A percentile compares a stretch with the other conserved stretches of the same genome.
Conservation (phyloP, 1,140 invertebrate species). For the Drosophila mojavensis region DNA sequence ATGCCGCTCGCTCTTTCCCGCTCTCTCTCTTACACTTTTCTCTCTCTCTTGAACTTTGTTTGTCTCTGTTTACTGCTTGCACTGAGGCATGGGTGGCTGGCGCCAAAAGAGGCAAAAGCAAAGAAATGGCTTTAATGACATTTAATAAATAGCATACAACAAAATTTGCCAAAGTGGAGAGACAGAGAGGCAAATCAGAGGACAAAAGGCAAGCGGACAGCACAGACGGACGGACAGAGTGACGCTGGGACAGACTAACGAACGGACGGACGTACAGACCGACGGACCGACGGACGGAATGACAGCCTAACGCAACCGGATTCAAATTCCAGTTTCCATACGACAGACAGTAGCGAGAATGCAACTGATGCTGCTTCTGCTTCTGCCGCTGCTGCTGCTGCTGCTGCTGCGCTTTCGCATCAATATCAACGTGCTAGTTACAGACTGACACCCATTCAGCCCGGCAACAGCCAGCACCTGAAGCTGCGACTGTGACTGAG, state of each 20-base stretch:
- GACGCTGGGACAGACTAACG: conserved; percentile 1
- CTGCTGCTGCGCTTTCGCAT: conserved; percentile 32
- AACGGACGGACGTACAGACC: too few species aligned
- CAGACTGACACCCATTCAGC: conserved; percentile 72
- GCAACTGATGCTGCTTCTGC: conserved; percentile 13
- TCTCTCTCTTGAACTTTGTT: neutral
- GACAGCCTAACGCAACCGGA: conserved; percentile 56
- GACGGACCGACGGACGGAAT: neutral
- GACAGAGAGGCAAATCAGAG: neutral
- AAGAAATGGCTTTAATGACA: conserved; percentile 73
- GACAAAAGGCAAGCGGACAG: conserved; percentile 8
- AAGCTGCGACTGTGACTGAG: conserved; percentile 4
- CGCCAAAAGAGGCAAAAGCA: conserved; percentile 53
- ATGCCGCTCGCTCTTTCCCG: neutral
- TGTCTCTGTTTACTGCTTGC: conserved; percentile 1
- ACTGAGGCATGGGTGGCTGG: conserved; percentile 43
- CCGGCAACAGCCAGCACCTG: conserved; percentile 20
- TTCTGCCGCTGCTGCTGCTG: neutral
- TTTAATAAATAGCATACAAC: conserved; percentile 70
- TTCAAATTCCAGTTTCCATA: conserved; percentile 72
- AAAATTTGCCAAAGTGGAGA: conserved; percentile 33
- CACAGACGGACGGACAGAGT: conserved; percentile 7
- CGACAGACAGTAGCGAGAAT: conserved; percentile 31
- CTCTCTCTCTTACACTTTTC: neutral
- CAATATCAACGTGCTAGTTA: conserved; percentile 69